A percentile compares a stretch with the other conserved stretches of the same genome.
Conservation (phyloP, 2,797 vertebrate species). For the Lophius americanus region DNA sequence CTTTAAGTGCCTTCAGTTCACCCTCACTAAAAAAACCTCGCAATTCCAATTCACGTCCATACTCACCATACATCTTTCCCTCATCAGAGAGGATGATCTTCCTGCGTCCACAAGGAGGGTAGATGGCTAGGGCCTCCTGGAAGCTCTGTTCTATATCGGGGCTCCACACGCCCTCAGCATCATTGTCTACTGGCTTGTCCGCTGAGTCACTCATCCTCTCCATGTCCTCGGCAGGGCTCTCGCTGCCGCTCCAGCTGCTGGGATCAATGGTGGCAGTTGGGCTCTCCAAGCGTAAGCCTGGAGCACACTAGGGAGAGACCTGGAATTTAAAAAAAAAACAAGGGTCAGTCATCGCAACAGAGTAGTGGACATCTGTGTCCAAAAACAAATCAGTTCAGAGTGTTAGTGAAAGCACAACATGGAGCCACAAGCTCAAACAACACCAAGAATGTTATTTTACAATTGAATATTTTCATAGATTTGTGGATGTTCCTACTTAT, state of each 20-base stretch:
- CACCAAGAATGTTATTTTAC: constrained; percentile 33
- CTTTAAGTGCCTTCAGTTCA: constrained; percentile 1
- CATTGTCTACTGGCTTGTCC: constrained; percentile 97
- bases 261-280: constrained; percentile 96
- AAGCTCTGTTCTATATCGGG: constrained; percentile 99
- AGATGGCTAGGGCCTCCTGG: constrained; percentile 99
- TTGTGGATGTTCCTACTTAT: constrained; percentile 1
- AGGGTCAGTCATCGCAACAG: constrained; percentile 45
- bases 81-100: constrained; percentile 99
- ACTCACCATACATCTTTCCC: constrained; percentile 99
- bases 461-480: constrained; percentile 20
- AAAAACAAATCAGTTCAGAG: constrained; percentile 28
- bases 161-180: constrained; percentile 99
- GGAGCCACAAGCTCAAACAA: constrained; percentile 41
- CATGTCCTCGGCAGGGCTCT: constrained; percentile 98
- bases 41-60: constrained; percentile 11
- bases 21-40: background rate
- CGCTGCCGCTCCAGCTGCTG: constrained; percentile 99
- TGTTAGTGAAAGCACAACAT: constrained; percentile 31
- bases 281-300: constrained; percentile 94
- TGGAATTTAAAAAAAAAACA: constrained; percentile 75
- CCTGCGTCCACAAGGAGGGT: constrained; percentile 97
- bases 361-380: constrained; percentile 34
- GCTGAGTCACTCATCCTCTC: constrained; percentile 98
- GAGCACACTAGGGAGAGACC: constrained; percentile 93